These are phyloP conservation scores for Notechis scutatus DNA, from an alignment of 2,113 vertebrate genomes.

Conservation along the genomic window DNA sequence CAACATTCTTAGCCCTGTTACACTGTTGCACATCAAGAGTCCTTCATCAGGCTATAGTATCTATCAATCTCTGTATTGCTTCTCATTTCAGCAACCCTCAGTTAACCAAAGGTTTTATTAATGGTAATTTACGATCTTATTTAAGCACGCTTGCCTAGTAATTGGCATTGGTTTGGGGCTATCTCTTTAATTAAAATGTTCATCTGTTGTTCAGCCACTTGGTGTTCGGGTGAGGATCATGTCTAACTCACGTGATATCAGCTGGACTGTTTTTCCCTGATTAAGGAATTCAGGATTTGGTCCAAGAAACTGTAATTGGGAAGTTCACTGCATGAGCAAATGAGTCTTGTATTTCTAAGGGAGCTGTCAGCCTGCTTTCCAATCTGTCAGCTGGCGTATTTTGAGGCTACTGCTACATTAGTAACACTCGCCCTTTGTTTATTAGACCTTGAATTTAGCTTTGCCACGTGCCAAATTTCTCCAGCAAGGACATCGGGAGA, in stretches of 20 bases:
- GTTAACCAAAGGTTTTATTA: constrained; percentile 55
- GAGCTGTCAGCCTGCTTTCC: constrained; percentile 23
- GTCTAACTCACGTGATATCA: not conserved
- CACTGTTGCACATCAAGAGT: not conserved
- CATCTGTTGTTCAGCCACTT: not conserved
- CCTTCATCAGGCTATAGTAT: not conserved
- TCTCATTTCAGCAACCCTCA: constrained; percentile 26
- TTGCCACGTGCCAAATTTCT: not conserved
- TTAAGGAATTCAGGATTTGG: constrained; percentile 8
- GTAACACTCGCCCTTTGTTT: not conserved
- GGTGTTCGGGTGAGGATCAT: not conserved
- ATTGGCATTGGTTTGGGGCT: constrained; percentile 32
- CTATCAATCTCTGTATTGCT: not conserved
- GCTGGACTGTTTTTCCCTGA: not conserved
- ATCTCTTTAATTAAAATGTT: constrained; percentile 22
- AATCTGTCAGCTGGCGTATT: not conserved
- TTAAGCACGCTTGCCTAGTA: constrained; percentile 51
- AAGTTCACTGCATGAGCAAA: not conserved
- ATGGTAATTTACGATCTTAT: constrained; percentile 58
- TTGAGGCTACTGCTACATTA: not conserved
- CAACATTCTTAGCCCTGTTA: not conserved
- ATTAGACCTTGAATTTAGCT: not conserved
- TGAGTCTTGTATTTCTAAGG: not conserved
- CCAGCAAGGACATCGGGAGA: not conserved
- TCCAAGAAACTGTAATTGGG: not conserved